A percentile compares a stretch with the other conserved stretches of the same genome.
These are phyloP conservation scores for Strigops habroptila DNA, from an alignment of 2,113 vertebrate genomes.

Conservation along the genomic window DNA sequence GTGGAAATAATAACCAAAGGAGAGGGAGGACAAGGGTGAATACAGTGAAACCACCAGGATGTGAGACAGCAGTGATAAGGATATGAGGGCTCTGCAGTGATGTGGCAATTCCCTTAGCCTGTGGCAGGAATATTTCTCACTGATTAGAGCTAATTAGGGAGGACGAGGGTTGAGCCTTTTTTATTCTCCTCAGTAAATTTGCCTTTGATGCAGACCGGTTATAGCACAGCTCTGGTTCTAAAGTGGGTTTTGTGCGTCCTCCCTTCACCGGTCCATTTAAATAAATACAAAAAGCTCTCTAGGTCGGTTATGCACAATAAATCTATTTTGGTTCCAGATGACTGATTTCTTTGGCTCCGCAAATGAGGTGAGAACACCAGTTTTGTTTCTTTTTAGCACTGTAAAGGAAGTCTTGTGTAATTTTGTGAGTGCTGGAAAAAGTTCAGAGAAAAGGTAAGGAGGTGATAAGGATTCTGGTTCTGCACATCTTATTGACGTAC, in stretches of 20 bases:
- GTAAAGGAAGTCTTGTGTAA: constrained; percentile 6
- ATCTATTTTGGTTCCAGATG: constrained; percentile 30
- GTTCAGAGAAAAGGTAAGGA: not conserved
- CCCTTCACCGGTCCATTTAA: not conserved
- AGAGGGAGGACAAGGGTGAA: not conserved
- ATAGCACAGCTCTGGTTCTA: not conserved
- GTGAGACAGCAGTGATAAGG: not conserved
- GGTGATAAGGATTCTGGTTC: not conserved
- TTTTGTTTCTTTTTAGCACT: constrained; percentile 32
- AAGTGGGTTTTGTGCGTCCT: not conserved
- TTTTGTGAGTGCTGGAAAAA: not conserved
- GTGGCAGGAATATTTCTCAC: constrained; percentile 18
- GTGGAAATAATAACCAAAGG: not conserved
- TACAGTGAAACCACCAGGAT: not conserved
- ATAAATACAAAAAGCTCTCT: not conserved
- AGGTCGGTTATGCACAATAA: not conserved
- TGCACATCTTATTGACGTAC: not conserved
- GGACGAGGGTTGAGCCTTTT: not conserved
- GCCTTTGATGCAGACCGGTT: not conserved
- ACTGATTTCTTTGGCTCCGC: constrained; percentile 27
- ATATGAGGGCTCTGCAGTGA: not conserved
- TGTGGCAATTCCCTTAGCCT: constrained; percentile 8
- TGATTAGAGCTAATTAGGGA: constrained; percentile 32
- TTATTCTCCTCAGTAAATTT: constrained; percentile 5
- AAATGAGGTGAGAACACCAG: not conserved